These are phyloP conservation scores for Agonopterix heracliana DNA, from an alignment of 2,888 invertebrate species.

Conservation along the genomic window DNA sequence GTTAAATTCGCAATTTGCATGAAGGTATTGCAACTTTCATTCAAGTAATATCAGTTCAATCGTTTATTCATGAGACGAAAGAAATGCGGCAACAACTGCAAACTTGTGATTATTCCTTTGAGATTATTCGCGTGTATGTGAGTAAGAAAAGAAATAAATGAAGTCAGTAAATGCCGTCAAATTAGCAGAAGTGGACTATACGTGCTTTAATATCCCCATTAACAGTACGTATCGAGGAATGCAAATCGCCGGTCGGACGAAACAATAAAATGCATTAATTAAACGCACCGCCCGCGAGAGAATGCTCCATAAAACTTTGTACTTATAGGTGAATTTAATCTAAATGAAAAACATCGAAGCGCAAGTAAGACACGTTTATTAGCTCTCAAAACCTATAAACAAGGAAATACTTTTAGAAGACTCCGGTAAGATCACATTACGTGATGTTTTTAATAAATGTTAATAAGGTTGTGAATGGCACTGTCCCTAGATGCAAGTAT, in stretches of 20 bases:
- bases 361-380: constrained; percentile 12
- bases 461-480: constrained; percentile 4
- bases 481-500: constrained; percentile 1
- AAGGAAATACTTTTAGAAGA: constrained; percentile 6
- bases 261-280: constrained; percentile 33
- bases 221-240: constrained; percentile 19
- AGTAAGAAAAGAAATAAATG: constrained; percentile 6
- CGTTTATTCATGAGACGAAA: too few species aligned
- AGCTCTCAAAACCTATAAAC: constrained; percentile 10
- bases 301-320: constrained; percentile 28
- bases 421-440: not conserved
- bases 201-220: constrained; percentile 6
- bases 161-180: constrained; percentile 12
- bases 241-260: constrained; percentile 22
- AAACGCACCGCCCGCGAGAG: constrained; percentile 26
- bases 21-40: constrained; percentile 31
- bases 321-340: constrained; percentile 16
- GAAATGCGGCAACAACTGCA: too few species aligned
- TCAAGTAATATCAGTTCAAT: not conserved
- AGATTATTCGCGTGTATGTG: not conserved
- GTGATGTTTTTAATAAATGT: constrained; percentile 6
- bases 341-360: constrained; percentile 18
- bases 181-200: constrained; percentile 10
- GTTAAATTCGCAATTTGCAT: constrained; percentile 32
- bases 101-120: too few species aligned